Percentiles rank a stretch among this genome's conserved stretches.
phyloP scores from a whole-genome alignment of 2,888 invertebrate species.

The Ochropleura plecta region DNA sequence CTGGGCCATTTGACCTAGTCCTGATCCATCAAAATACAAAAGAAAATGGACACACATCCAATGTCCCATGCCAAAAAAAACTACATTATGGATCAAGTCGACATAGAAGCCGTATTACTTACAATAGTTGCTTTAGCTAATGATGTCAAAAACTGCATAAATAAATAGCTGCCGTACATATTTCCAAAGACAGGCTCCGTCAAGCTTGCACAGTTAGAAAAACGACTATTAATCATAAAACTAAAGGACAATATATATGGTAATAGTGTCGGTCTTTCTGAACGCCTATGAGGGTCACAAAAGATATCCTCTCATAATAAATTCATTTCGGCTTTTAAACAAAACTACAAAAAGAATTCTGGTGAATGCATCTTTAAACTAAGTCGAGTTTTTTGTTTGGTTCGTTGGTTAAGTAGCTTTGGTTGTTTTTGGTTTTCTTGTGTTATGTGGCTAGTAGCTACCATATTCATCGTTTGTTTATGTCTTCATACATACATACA shows the following conservation, averaged over 20 bases:
- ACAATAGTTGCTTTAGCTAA: conserved; percentile 34
- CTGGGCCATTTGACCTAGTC: too few species aligned
- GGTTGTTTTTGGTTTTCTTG: conserved; percentile 37
- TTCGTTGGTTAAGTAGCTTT: conserved; percentile 32
- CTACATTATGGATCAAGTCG: not conserved
- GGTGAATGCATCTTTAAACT: conserved; percentile 63
- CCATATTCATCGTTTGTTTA: conserved; percentile 24
- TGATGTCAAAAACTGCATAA: conserved; percentile 50
- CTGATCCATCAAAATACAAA: too few species aligned
- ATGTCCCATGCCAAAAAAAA: conserved; percentile 19
- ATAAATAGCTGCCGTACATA: conserved; percentile 31
- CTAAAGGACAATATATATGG: conserved; percentile 70
- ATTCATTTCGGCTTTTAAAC: conserved; percentile 69
- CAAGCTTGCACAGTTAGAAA: conserved; percentile 62
- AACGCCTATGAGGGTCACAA: conserved; percentile 66
- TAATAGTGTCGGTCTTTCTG: conserved; percentile 67
- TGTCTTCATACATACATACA: not conserved
- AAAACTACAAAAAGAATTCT: conserved; percentile 67
- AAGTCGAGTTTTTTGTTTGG: conserved; percentile 60
- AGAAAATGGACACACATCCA: not conserved
- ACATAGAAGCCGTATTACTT: conserved; percentile 37
- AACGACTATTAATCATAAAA: conserved; percentile 69
- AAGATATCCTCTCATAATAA: conserved; percentile 64
- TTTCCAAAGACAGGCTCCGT: conserved; percentile 26
- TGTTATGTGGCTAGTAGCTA: conserved; percentile 26